Evolutionary conservation across 2,113 vertebrate species (phyloP), one percentile per base, ranked within the genome.

Genomic region (Trichechus manatus): DNA sequence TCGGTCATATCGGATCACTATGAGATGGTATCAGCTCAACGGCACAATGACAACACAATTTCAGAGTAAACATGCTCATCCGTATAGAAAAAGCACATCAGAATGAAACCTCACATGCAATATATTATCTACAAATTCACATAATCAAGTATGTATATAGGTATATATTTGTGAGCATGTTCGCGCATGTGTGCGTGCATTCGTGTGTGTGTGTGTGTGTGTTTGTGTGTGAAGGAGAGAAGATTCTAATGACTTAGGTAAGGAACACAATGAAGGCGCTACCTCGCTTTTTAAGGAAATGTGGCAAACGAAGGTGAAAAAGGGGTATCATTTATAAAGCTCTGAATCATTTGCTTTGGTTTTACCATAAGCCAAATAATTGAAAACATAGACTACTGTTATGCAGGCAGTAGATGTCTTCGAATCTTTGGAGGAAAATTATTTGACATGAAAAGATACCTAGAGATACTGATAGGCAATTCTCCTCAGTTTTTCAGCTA

Each of bases 51-150:
- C 53, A 56, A 56, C 53, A 56, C 33, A 31, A 31, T 13, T 94
- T 92, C 85, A 92, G 15, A 89, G 64, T 93, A 95, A 96, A 72
- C n/a, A 72, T 89, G 81, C 39, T 92, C 59, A 63, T 22, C 6
- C 14, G 42, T 61, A 61, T 89, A 80, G 61, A 78, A 59, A 66
- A 91, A 64, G 39, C 31, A 70, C 15, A 90, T 31, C 42, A 88
- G 9, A 63, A 89, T 93, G 63, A 95, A 95, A 72, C 86, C 50
- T 84, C 85, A 50, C 36, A 50, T 61, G 17, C 27, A 61, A 74
- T 66, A 93, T 79, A 56, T 87, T 59, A 42, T 3, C 50, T 93
- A 87, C 63, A 88, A 87, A 79, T 17, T 82, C 47, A 93, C n/a
- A 15, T 56, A 36, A 14, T 64, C 74, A 36, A 72, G 31, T 36